Percentiles rank a stretch among this genome's conserved stretches.
Evolutionary conservation across 2,888 invertebrate species (phyloP).

Genomic region (Macrophya annulata): DNA sequence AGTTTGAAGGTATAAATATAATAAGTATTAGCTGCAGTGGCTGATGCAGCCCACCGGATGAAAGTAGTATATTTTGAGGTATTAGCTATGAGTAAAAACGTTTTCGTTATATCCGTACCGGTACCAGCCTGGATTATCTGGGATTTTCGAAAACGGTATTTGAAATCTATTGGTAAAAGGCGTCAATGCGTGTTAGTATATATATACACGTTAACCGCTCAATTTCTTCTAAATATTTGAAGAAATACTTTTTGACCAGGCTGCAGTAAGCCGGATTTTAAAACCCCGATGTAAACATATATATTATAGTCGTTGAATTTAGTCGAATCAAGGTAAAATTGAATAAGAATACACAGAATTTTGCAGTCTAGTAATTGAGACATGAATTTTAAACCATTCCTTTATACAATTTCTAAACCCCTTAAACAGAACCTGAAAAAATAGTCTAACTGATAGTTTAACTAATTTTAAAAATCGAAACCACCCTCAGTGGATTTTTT

Average conservation of each 20-base stretch:
- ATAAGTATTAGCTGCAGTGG: not conserved
- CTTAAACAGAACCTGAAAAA: not conserved
- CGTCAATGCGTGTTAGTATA: conserved; percentile 73
- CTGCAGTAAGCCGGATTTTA: conserved; percentile 30
- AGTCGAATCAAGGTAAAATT: not conserved
- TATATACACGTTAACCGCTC: conserved; percentile 76
- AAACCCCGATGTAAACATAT: conserved; percentile 31
- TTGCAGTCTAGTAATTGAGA: not conserved
- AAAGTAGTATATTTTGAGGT: conserved; percentile 25
- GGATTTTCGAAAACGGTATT: conserved; percentile 42
- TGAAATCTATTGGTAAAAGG: conserved; percentile 70
- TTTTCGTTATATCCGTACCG: conserved; percentile 1
- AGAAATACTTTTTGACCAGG: not conserved
- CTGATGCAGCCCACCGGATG: not conserved
- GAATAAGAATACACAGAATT: not conserved
- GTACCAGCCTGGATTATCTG: conserved; percentile 36
- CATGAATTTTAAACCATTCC: not conserved
- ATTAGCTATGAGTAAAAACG: conserved; percentile 22
- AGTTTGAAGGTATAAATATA: not conserved
- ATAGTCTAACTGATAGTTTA: not conserved
- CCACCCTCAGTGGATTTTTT: not conserved
- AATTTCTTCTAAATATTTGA: conserved; percentile 72
- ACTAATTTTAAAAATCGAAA: not conserved
- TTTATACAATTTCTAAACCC: not conserved
- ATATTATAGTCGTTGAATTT: not conserved